Evolutionary conservation across 1,140 invertebrate species (phyloP).

Genomic region (Drosophila cardini): DNA sequence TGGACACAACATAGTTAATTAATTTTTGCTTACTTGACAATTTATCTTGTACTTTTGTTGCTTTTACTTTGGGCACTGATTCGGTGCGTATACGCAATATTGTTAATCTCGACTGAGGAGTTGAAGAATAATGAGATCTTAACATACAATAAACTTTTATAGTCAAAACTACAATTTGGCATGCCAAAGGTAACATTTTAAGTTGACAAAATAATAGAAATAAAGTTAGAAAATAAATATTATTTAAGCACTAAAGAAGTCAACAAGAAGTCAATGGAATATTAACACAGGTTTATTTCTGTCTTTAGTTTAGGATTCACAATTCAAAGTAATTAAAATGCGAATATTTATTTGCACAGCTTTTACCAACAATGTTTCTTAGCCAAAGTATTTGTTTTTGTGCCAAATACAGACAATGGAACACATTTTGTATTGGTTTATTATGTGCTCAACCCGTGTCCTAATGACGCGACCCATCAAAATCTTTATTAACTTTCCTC

Average conservation of each 20-base stretch:
- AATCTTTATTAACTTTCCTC: constrained; percentile 32
- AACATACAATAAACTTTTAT: too few relatives aligned
- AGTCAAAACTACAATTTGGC: too few relatives aligned
- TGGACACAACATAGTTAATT: background rate
- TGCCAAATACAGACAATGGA: constrained; percentile 15
- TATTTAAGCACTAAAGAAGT: too few relatives aligned
- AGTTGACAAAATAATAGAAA: too few relatives aligned
- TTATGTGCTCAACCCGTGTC: constrained; percentile 15
- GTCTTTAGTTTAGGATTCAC: background rate
- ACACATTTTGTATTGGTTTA: constrained; percentile 19
- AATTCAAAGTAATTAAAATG: background rate
- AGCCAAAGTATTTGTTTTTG: constrained; percentile 7
- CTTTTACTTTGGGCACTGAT: background rate
- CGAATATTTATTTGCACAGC: constrained; percentile 30
- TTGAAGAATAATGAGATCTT: too few relatives aligned
- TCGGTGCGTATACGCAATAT: too few relatives aligned
- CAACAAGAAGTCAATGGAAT: too few relatives aligned
- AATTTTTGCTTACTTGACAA: background rate
- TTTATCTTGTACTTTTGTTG: background rate
- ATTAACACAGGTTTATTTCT: constrained; percentile 1
- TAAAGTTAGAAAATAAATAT: too few relatives aligned
- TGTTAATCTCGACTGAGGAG: too few relatives aligned
- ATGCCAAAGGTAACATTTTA: too few relatives aligned
- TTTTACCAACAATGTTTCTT: background rate
- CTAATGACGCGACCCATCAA: constrained; percentile 19